Conservation (phyloP, 2,888 invertebrate species). For the Thyatira batis region DNA sequence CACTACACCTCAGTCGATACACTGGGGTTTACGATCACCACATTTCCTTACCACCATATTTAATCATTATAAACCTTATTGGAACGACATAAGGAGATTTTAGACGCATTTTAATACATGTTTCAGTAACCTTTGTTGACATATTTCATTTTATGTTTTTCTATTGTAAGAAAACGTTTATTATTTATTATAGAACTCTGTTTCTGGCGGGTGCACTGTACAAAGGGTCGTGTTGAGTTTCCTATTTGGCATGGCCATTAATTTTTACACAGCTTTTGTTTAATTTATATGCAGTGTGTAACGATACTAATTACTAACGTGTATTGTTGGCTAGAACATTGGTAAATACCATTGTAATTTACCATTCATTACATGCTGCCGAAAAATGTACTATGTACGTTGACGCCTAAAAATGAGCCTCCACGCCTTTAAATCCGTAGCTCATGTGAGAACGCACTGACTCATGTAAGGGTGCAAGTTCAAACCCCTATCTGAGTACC, state of each 20-base stretch:
- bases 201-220: conserved; percentile 15
- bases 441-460: too few relatives aligned
- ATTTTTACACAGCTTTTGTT: conserved; percentile 38
- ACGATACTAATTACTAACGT: conserved; percentile 34
- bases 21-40: conserved; percentile 25
- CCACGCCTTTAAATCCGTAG: too few relatives aligned
- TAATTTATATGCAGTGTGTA: conserved; percentile 40
- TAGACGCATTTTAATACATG: background rate
- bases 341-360: background rate
- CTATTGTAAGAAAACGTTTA: conserved; percentile 56
- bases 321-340: conserved; percentile 6
- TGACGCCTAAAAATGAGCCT: too few relatives aligned
- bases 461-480: too few relatives aligned
- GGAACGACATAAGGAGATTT: background rate
- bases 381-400: too few relatives aligned
- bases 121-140: conserved; percentile 49
- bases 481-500: too few relatives aligned
- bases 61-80: background rate
- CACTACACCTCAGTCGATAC: conserved; percentile 27
- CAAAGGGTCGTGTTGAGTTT: conserved; percentile 19
- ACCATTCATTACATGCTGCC: background rate
- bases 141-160: conserved; percentile 61
- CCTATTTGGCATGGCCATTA: conserved; percentile 47
- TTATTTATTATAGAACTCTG: conserved; percentile 21
- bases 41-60: background rate